These are phyloP conservation scores for Anguilla megastoma DNA, from an alignment of 2,797 vertebrate genomes.

Conservation along the genomic window DNA sequence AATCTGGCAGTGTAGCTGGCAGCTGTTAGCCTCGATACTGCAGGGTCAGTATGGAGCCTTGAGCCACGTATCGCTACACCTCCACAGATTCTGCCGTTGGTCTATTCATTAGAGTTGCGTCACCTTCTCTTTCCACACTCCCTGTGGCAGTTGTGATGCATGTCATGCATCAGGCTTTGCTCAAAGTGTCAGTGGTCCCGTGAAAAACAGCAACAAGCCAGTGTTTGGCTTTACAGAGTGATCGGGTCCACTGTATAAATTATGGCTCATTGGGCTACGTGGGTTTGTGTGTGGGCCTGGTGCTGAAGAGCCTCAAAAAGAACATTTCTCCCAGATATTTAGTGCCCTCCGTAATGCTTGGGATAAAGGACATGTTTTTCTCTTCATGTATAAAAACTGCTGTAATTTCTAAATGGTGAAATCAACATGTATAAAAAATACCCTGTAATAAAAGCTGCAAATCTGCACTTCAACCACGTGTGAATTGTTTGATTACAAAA, in stretches of 20 bases:
- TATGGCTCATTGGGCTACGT: neutral
- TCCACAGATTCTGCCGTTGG: neutral
- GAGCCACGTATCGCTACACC: neutral
- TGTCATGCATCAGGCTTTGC: neutral
- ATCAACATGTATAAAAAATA: neutral
- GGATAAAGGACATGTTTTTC: too few relatives aligned
- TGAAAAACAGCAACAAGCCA: neutral
- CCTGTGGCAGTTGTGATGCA: neutral
- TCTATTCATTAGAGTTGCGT: neutral
- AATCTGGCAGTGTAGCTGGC: neutral
- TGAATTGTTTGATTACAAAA: neutral
- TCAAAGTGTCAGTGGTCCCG: neutral
- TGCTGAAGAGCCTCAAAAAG: neutral
- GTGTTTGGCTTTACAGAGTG: too few relatives aligned
- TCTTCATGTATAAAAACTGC: too few relatives aligned
- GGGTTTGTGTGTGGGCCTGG: neutral
- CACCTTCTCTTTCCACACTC: neutral
- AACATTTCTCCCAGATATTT: neutral
- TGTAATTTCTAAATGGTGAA: neutral
- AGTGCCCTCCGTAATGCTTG: neutral
- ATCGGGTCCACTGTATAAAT: neutral
- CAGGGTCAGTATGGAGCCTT: neutral
- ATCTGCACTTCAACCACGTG: neutral
- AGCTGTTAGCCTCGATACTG: neutral
- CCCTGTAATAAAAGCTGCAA: neutral